These are phyloP conservation scores for Scomberomorus guttatus DNA, from an alignment of 2,797 vertebrate genomes.

Conservation along the genomic window DNA sequence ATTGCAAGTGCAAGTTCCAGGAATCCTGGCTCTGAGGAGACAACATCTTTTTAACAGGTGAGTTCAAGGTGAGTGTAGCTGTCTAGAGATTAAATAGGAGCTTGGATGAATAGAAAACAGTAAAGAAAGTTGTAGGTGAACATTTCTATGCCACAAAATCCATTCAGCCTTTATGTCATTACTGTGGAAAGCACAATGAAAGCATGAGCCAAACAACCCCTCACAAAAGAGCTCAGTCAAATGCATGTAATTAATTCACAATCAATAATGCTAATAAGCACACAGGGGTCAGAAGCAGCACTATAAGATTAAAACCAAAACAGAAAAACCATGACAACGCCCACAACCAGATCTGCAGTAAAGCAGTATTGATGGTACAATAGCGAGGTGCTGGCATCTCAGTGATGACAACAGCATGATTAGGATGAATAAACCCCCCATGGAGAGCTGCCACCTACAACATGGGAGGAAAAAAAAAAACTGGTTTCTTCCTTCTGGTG, in stretches of 20 bases:
- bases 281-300: not conserved
- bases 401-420: not conserved
- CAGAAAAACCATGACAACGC: slow-evolving; percentile 9
- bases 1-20: not conserved
- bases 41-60: no score
- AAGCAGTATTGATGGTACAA: not conserved
- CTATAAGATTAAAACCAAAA: not conserved
- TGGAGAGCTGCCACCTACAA: not conserved
- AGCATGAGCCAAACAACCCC: not conserved
- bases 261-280: slow-evolving; percentile 29
- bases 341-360: not conserved
- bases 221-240: not conserved
- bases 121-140: not conserved
- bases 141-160: not conserved
- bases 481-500: not conserved
- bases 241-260: slow-evolving; percentile 14
- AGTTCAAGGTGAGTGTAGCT: not conserved
- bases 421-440: not conserved
- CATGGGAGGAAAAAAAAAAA: not conserved
- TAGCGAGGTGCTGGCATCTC: not conserved
- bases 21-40: not conserved
- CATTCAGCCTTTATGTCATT: not conserved
- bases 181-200: not conserved
- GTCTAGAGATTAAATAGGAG: not conserved
- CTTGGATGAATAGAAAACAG: not conserved